Evolutionary conservation across 2,888 invertebrate genomes (phyloP), one percentile per base, ranked within the genome.

Genomic region (Physocephala rufipes): DNA sequence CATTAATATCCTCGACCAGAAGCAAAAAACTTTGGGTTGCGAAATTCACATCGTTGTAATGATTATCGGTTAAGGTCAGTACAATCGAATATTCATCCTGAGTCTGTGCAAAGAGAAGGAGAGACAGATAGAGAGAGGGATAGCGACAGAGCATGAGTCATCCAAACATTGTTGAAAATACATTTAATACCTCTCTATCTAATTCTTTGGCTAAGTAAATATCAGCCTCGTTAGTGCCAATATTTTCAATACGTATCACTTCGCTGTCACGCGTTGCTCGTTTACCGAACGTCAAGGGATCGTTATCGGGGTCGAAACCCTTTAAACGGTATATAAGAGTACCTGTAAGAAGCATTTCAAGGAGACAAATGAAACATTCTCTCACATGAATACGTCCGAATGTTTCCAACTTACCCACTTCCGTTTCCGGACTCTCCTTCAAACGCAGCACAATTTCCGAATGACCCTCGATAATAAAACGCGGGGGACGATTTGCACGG

Each of bases 1-100:
- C 96, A 82, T 96, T 96, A 61, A 95, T 92, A 84, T 96, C 96
- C 87, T 96, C 96, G 61, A 96, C 95, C 78, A 96, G 88, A 67
- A 96, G 87, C 76, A 96, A 88, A 78, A 96, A 90, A 82, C 95
- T 95, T 87, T 96, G 96, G 1, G 95, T 95, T 78, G 96, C 93
- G 86, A 91, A 95, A 85, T 94, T 95, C 71, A 94, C 94, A 76
- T 94, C 93, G 28, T 94, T 95, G 76, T 95, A 90, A 81, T 92
- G 91, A 75, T 94, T 94, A 86, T 96, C 96, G 7, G 95, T 95
- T 79, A 96, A 87, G 2, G 96, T 96, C 80, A 96, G 88, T 77
- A 96, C 93, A 81, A 96, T 88, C 73, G 93, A 91, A 84, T 95
- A 96, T 87, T 96, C 96, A 86, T 95, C 95, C 84, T 92, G 91